These are phyloP conservation scores for Mohoua ochrocephala DNA, from an alignment of 2,113 vertebrate genomes.

Conservation along the genomic window DNA sequence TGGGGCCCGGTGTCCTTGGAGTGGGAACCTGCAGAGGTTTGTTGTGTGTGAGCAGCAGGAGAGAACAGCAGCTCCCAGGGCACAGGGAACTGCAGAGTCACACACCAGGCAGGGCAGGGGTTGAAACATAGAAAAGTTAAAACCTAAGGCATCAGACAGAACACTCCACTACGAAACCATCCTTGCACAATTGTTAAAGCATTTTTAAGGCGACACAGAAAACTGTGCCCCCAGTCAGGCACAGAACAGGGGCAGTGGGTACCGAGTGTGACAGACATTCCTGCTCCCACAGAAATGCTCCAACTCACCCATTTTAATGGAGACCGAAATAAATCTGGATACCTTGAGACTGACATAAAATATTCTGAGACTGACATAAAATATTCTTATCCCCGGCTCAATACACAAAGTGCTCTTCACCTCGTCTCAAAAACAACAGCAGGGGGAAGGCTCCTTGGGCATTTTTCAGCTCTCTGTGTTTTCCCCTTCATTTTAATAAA, in stretches of 20 bases:
- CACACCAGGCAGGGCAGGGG: too few species aligned
- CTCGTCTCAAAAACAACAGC: background rate
- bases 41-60: too few species aligned
- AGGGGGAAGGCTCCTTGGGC: background rate
- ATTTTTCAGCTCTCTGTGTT: background rate
- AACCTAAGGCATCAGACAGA: too few species aligned
- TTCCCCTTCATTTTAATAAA: background rate
- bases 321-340: background rate
- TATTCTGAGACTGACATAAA: background rate
- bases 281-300: background rate
- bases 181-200: background rate
- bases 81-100: too few species aligned
- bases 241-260: background rate
- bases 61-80: too few species aligned
- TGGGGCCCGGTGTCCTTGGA: too few species aligned
- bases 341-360: background rate
- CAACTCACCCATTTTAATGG: background rate
- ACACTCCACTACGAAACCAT: background rate
- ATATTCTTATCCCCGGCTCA: rapidly evolving
- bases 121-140: too few species aligned
- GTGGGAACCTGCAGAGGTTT: too few species aligned
- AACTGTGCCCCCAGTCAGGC: rapidly evolving
- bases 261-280: background rate
- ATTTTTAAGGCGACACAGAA: background rate
- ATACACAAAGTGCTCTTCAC: background rate